Evolutionary conservation across 2,797 vertebrate species (phyloP).

Genomic region (Eremophila alpestris): DNA sequence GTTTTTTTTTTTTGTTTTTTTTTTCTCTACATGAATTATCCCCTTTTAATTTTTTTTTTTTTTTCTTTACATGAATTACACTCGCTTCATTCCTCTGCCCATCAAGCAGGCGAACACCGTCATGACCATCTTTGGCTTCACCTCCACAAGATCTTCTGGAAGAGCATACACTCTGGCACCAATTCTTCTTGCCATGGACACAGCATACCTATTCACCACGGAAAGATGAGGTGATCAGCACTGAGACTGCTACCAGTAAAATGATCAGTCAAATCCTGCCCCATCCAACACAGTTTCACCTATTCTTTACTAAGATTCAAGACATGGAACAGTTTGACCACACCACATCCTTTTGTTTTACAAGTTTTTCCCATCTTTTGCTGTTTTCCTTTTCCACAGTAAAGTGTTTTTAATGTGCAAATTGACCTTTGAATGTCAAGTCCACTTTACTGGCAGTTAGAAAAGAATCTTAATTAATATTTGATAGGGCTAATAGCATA

Average conservation of each 20-base stretch:
- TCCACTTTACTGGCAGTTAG: neutral
- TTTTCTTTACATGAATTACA: conserved; percentile 58
- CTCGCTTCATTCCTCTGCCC: conserved; percentile 93
- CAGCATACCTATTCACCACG: conserved; percentile 81
- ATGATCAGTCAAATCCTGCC: neutral
- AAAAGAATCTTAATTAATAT: neutral
- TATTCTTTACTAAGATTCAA: neutral
- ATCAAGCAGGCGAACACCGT: conserved; percentile 97
- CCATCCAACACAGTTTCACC: neutral
- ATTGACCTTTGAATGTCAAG: neutral
- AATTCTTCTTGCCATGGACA: conserved; percentile 96
- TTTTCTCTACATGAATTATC: neutral
- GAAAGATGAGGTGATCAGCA: neutral
- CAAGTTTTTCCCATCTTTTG: neutral
- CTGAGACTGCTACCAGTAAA: neutral
- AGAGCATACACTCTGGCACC: conserved; percentile 94
- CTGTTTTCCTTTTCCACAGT: neutral
- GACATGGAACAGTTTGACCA: neutral
- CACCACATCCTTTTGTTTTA: neutral
- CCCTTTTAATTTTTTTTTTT: conserved; percentile 41
- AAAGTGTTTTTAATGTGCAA: neutral
- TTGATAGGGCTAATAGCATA: neutral
- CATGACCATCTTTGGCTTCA: conserved; percentile 98
- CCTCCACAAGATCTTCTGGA: conserved; percentile 93
- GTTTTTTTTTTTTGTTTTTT: neutral